Base-by-base conservation (phyloP, 2,888 invertebrate species). In the Idaea aversata region DNA sequence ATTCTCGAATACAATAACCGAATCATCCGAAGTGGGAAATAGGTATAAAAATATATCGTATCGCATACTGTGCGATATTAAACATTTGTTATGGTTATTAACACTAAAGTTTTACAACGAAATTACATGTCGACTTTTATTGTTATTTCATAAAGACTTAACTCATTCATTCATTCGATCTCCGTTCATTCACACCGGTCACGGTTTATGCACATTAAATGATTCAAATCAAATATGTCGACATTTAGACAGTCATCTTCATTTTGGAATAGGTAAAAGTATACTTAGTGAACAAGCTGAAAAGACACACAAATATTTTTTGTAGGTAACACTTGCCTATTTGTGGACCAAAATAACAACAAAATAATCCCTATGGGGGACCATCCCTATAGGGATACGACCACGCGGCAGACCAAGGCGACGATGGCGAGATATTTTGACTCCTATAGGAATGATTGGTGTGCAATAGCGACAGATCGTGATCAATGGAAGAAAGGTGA, bases 151-250 rank as follows among this genome's bases (percentile, higher is more conserved):
- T 58, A 58, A n/a, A 58, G 59, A 58, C 34, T 59, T 59, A 16
- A 57, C 25, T 64, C 59, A 66, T 61, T 62, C 67, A 66, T 59
- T 64, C 66, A 64, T 61, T 61, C 63, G 47, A 47, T 36, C 61
- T 63, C 57, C 61, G 63, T 64, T 67, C 64, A 64, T 67, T 64
- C 63, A 62, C 62, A 62, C 61, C 47, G 66, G 16, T 59, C 59
- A 59, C 34, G 59, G 59, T 59, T 59, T 25, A 10, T 59, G 16
- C 59, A 13, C 59, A 59, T 59, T 59, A 59, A 59, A 59, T 34
- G 59, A 34, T 34, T 59, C 59, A 59, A 59, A 59, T 59, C 59
- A 25, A 59, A 59, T 34, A 47, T 47, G 47, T 47, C 5, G 47
- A 47, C 47, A 47, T 47, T 47, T 10, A 47, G 10, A 25, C 25